Evolutionary conservation across 2,888 invertebrate genomes (phyloP).

Genomic region (Oligia fasciuncula): DNA sequence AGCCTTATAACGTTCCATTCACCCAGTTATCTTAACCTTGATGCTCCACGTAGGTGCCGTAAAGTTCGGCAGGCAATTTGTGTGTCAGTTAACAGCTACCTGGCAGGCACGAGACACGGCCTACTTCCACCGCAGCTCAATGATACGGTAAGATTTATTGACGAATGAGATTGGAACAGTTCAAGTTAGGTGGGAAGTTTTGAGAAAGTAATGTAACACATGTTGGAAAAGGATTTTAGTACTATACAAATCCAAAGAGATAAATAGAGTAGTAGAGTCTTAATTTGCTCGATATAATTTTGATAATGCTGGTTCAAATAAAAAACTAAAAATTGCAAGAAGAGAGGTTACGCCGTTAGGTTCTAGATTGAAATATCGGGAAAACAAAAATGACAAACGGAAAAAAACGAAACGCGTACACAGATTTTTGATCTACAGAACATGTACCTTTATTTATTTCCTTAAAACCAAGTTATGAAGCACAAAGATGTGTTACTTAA

Average conservation of each 20-base stretch:
- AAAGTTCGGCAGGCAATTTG: slow-evolving; percentile 59
- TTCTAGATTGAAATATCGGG: background rate
- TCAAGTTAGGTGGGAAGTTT: slow-evolving; percentile 5
- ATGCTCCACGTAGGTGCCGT: slow-evolving; percentile 41
- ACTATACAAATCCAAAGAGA: background rate
- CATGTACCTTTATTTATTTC: background rate
- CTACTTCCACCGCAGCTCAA: slow-evolving; percentile 43
- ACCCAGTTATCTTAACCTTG: slow-evolving; percentile 36
- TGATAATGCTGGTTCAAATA: background rate
- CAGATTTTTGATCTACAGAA: no score
- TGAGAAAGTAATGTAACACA: background rate
- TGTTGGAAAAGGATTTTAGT: background rate
- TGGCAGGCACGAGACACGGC: slow-evolving; percentile 21
- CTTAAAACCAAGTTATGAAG: background rate
- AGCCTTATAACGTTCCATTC: slow-evolving; percentile 13
- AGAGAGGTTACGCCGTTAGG: background rate
- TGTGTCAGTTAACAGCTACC: slow-evolving; percentile 55
- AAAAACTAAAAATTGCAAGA: background rate
- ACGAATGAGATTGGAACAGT: slow-evolving; percentile 26
- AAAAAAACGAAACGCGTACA: background rate
- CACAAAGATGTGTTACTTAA: background rate
- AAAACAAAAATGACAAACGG: no score
- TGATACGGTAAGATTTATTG: slow-evolving; percentile 53
- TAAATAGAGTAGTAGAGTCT: background rate
- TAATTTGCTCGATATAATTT: background rate